Percentiles rank a stretch among this genome's conserved stretches.
These are phyloP conservation scores for Plagodis pulveraria DNA, from an alignment of 2,888 invertebrate genomes.

Conservation along the genomic window DNA sequence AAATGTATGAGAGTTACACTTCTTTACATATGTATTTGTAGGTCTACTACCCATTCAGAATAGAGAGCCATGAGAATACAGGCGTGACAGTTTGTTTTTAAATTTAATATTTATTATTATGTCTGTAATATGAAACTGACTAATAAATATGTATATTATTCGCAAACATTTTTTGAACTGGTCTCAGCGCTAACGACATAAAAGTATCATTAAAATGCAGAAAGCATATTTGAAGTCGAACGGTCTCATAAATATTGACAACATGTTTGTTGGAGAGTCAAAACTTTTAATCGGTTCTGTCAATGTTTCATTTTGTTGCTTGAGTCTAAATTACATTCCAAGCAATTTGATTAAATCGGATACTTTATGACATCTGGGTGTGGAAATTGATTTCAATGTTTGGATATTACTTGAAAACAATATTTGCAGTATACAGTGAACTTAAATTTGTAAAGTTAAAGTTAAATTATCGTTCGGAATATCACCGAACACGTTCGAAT, in stretches of 20 bases:
- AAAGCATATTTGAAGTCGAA: constrained; percentile 18
- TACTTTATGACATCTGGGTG: constrained; percentile 19
- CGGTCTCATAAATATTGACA: constrained; percentile 28
- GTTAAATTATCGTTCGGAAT: constrained; percentile 16
- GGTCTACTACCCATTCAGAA: too few relatives aligned
- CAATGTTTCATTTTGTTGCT: constrained; percentile 20
- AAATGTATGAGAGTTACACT: too few relatives aligned
- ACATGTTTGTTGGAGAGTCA: constrained; percentile 24
- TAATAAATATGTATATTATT: not conserved
- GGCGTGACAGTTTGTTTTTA: too few relatives aligned
- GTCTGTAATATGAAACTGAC: not conserved
- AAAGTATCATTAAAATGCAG: constrained; percentile 20
- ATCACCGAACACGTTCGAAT: constrained; percentile 22
- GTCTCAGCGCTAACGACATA: constrained; percentile 1
- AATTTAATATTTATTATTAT: not conserved
- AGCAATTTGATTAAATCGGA: constrained; percentile 21
- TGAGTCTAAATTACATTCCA: constrained; percentile 16
- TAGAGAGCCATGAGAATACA: too few relatives aligned
- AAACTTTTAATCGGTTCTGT: constrained; percentile 27
- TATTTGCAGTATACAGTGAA: constrained; percentile 11
- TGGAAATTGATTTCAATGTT: constrained; percentile 17
- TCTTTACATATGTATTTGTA: too few relatives aligned
- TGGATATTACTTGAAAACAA: constrained; percentile 28
- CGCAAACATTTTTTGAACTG: not conserved
- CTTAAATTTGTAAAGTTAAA: constrained; percentile 16